Base-by-base conservation (phyloP, 1,140 invertebrate genomes). In the Hycleus phaleratus region DNA sequence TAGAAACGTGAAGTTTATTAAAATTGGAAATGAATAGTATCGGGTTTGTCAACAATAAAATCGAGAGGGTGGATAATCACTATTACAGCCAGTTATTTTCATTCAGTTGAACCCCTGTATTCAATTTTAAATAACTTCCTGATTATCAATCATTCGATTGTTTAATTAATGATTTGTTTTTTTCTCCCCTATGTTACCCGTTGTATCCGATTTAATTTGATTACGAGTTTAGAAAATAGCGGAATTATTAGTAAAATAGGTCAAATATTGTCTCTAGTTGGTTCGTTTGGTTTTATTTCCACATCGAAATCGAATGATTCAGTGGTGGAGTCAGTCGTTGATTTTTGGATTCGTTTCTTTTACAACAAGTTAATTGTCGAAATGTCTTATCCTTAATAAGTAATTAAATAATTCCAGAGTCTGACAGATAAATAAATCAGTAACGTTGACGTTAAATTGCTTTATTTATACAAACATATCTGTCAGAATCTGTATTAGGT, bases 51-150 rank as follows among this genome's bases (percentile, higher is more conserved):
- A 53, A 53, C 51, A 53, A 53, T 53, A 26, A 45, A 53, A 32
- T 32, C 32, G 32, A 38, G 46, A 39, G 54, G 54, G 54, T 56
- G 54, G 54, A 44, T 48, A 56, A 56, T 48, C 42, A 55, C 45
- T 49, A 49, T 56, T 56, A 47, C 26, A 48, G 38, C 45, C 42
- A 48, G 46, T 49, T 56, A 49, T 49, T 56, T 46, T 45, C 53
- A 44, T 54, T 54, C 39, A 32, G 26, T 46, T 24, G 26, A 26
- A 10, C 12, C 44, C 26, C 18, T 24, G 12, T 46, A 24, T 24
- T 8, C 44, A 8, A 46, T 46, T 46, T 18, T 46, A 26, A 12
- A 46, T 46, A 26, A 46, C 12, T 26, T 46, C 32, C 32, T 32
- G 32, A 32, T 32, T 32, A 32, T 32, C 32, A 32, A 32, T 32